Conservation (phyloP, 2,888 invertebrate genomes). For the Biston stratarius region DNA sequence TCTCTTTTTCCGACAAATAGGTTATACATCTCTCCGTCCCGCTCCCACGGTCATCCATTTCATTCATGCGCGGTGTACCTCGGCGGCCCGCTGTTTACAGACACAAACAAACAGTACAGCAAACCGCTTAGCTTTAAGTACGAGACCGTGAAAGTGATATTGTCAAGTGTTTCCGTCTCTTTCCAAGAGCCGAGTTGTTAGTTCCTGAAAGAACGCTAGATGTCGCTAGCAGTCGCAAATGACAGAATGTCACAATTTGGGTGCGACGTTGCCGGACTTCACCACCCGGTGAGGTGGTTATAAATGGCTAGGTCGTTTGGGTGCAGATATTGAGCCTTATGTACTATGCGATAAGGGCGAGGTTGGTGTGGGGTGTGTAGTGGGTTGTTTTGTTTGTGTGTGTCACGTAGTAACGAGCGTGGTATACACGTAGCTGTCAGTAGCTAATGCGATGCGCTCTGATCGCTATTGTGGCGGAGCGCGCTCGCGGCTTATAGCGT, state of each 20-base stretch:
- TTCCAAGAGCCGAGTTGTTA: conserved; percentile 74
- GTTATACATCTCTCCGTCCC: conserved; percentile 58
- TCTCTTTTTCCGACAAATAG: conserved; percentile 60
- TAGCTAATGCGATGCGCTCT: conserved; percentile 84
- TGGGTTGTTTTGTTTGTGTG: conserved; percentile 64
- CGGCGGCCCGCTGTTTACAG: conserved; percentile 85
- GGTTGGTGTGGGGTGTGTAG: conserved; percentile 53
- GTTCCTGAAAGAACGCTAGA: conserved; percentile 68
- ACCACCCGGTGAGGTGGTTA: conserved; percentile 79
- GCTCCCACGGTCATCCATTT: conserved; percentile 80
- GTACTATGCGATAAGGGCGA: conserved; percentile 55
- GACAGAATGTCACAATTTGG: conserved; percentile 81
- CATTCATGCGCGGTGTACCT: conserved; percentile 86
- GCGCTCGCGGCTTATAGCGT: conserved; percentile 80
- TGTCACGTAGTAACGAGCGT: conserved; percentile 83
- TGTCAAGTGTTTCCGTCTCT: conserved; percentile 81
- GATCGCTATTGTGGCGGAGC: conserved; percentile 82
- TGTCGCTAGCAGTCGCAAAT: conserved; percentile 77
- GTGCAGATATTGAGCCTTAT: conserved; percentile 58
- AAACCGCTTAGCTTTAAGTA: conserved; percentile 87
- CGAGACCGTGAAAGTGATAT: conserved; percentile 86
- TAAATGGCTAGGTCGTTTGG: conserved; percentile 64
- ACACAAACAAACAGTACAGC: conserved; percentile 87
- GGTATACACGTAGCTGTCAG: conserved; percentile 83
- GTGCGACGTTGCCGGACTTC: conserved; percentile 85